Evolutionary conservation across 1,140 invertebrate species (phyloP), one percentile per base, ranked within the genome.

Genomic region (Tetramorium parvispinum): DNA sequence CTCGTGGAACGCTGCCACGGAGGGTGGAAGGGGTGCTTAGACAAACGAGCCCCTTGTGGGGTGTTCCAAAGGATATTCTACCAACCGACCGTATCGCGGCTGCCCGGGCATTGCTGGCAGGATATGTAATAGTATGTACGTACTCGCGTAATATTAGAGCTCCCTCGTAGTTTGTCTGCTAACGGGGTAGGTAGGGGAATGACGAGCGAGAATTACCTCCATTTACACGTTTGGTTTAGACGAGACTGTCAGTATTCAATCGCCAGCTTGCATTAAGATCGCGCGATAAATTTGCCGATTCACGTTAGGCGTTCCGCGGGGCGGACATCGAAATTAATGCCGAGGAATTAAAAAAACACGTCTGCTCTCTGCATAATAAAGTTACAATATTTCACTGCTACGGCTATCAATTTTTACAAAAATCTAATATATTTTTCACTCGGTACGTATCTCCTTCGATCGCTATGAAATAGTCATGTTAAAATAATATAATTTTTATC

Each of bases 1-100:
- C 89, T 92, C 89, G 89, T 87, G 81, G 91, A 92, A 91, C 88
- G 83, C 86, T 68, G 73, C 66, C 53, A 61, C 71, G 59, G 63
- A 85, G 79, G 46, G 63, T 49, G 24, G 77, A 61, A 77, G 85
- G 92, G 88, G 88, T 93, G 90, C 92, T 93, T 93, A 93, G 92
- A 95, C 93, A 94, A 95, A 94, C 92, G 93, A 94, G 93, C 93
- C 93, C 93, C 93, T 94, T 94, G 94, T 89, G 94, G 93, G 92
- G 93, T 95, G 94, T 95, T 93, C 86, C 92, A 91, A 93, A 94
- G 93, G 93, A 94, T 93, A 93, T 90, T 91, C 91, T 92, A 93
- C 91, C 93, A 93, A 92, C 93, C 91, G 87, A 94, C 90, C 91
- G 88, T 90, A 91, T 91, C 91, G 91, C 88, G 86, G 91, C 66